Evolutionary conservation across 2,888 invertebrate species (phyloP).

Genomic region (Geophilus truncorum): DNA sequence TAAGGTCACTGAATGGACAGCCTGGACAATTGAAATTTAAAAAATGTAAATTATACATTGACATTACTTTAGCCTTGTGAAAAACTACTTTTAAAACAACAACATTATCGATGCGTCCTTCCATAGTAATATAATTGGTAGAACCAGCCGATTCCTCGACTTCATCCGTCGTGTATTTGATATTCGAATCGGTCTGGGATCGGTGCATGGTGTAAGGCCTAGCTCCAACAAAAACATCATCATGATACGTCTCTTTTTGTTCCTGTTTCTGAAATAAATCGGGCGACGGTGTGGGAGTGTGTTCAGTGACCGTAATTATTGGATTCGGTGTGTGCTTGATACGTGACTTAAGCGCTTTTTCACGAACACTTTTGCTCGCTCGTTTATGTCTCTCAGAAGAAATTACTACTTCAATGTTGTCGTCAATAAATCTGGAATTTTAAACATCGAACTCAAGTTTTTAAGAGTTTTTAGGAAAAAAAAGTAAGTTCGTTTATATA

Average conservation of each 20-base stretch:
- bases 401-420: slow-evolving; percentile 55
- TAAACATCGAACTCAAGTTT: too few species aligned
- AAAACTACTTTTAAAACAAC: slow-evolving; percentile 74
- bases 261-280: slow-evolving; percentile 69
- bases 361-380: slow-evolving; percentile 44
- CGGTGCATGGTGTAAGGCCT: slow-evolving; percentile 59
- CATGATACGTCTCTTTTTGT: slow-evolving; percentile 43
- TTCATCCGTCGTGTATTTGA: slow-evolving; percentile 79
- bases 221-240: slow-evolving; percentile 51
- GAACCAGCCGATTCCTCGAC: slow-evolving; percentile 84
- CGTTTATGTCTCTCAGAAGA: slow-evolving; percentile 52
- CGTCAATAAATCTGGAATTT: slow-evolving; percentile 31
- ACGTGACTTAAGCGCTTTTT: slow-evolving; percentile 48
- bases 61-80: slow-evolving; percentile 60
- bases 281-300: slow-evolving; percentile 86
- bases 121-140: slow-evolving; percentile 84
- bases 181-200: slow-evolving; percentile 88
- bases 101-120: slow-evolving; percentile 88
- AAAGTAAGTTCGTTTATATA: slow-evolving; percentile 49
- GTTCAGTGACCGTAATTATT: slow-evolving; percentile 94
- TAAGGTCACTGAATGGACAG: slow-evolving; percentile 77
- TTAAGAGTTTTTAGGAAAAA: too few species aligned
- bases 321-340: slow-evolving; percentile 66
- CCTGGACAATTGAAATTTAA: slow-evolving; percentile 55
- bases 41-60: neutral